Evolutionary conservation across 2,797 vertebrate genomes (phyloP).

Genomic region (Masticophis lateralis): DNA sequence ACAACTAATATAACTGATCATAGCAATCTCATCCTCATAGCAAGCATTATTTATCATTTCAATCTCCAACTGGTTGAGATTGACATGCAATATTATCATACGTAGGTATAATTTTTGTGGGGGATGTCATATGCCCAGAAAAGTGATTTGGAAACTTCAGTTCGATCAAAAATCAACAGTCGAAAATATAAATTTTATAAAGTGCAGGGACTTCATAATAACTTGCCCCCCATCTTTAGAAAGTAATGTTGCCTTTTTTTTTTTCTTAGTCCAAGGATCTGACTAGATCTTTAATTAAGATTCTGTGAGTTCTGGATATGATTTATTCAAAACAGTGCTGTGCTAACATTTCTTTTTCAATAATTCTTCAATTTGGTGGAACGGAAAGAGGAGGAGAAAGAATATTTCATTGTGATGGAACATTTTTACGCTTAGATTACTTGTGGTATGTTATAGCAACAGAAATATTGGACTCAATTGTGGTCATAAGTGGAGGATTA

Average conservation of each 20-base stretch:
- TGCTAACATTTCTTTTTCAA: background rate
- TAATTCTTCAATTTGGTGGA: background rate
- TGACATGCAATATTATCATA: background rate
- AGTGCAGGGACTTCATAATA: background rate
- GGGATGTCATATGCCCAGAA: background rate
- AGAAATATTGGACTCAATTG: background rate
- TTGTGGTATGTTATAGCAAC: background rate
- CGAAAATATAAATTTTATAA: background rate
- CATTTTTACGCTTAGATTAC: background rate
- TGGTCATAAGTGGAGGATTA: background rate
- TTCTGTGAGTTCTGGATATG: background rate
- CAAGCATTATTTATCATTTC: background rate
- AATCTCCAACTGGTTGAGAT: background rate
- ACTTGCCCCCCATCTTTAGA: background rate
- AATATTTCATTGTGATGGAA: background rate
- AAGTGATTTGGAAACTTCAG: background rate
- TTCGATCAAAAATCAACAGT: background rate
- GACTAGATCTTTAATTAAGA: background rate
- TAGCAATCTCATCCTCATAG: background rate
- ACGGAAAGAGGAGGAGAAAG: background rate
- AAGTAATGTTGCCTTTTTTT: no score
- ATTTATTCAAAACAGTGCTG: background rate
- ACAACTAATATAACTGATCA: background rate
- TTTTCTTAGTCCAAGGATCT: background rate
- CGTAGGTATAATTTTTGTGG: background rate